Evolutionary conservation across 1,140 invertebrate species (phyloP).

Genomic region (Nomia melanderi): DNA sequence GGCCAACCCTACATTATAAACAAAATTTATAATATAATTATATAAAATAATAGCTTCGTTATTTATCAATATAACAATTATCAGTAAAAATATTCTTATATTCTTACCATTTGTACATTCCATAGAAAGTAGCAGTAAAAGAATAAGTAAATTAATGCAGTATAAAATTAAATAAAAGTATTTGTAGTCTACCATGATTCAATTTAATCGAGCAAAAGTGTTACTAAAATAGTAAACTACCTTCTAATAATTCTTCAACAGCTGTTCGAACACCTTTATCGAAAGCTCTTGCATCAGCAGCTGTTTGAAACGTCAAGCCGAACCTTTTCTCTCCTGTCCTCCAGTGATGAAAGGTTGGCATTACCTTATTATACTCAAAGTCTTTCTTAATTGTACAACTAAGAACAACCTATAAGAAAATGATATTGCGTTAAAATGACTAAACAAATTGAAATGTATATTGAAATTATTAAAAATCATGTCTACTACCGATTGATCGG

Average conservation of each 20-base stretch:
- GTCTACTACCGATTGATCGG: constrained; percentile 90
- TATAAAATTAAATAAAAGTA: not conserved
- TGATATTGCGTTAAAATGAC: not conserved
- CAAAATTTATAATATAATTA: constrained; percentile 19
- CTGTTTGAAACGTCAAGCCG: constrained; percentile 96
- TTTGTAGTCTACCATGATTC: not conserved
- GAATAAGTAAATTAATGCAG: constrained; percentile 35
- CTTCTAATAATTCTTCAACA: constrained; percentile 94
- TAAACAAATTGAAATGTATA: not conserved
- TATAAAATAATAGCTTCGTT: not conserved
- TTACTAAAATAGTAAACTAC: constrained; percentile 80
- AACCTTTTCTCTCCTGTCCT: constrained; percentile 96
- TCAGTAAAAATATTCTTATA: not conserved
- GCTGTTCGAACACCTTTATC: constrained; percentile 95
- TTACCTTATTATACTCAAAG: constrained; percentile 98
- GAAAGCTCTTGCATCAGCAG: constrained; percentile 95
- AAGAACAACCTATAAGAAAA: constrained; percentile 89
- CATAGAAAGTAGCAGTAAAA: constrained; percentile 64
- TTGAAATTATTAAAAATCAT: not conserved
- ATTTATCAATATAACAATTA: not conserved
- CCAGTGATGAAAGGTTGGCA: constrained; percentile 99
- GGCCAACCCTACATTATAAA: constrained; percentile 79
- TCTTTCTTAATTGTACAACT: constrained; percentile 97
- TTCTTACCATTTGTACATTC: constrained; percentile 65
- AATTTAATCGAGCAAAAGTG: not conserved